Conservation (phyloP, 2,888 invertebrate genomes). For the Heliconius hortense region DNA sequence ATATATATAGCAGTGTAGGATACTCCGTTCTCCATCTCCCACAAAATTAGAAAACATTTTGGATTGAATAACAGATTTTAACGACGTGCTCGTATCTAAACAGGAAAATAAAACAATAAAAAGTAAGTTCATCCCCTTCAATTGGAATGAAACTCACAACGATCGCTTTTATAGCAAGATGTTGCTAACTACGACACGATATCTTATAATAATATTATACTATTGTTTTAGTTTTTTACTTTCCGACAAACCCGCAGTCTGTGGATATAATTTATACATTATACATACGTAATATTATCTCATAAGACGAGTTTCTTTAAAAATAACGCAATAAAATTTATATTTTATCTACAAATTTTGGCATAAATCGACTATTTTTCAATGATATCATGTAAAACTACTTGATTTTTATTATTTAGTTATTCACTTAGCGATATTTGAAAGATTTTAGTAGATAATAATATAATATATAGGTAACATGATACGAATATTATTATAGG, state of each 20-base stretch:
- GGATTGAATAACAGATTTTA: neutral
- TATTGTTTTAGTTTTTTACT: slow-evolving; percentile 2
- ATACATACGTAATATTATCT: slow-evolving; percentile 8
- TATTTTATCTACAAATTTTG: slow-evolving; percentile 14
- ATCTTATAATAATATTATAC: neutral
- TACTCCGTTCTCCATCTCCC: no score
- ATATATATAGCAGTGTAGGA: no score
- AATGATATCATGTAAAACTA: neutral
- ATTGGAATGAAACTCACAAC: neutral
- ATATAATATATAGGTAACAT: slow-evolving; percentile 4
- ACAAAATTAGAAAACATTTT: no score
- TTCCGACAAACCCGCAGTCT: neutral
- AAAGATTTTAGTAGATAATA: neutral
- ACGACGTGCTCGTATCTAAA: neutral
- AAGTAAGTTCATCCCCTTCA: neutral
- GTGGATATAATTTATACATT: slow-evolving; percentile 6
- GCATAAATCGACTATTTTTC: slow-evolving; percentile 18
- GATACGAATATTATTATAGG: slow-evolving; percentile 1
- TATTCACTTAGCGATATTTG: neutral
- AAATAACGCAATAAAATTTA: slow-evolving; percentile 6
- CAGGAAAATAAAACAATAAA: no score
- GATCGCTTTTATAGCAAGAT: neutral
- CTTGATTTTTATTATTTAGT: slow-evolving; percentile 13
- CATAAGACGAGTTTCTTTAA: slow-evolving; percentile 8
- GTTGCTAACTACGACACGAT: neutral